Percentiles rank a stretch among this genome's conserved stretches.
These are phyloP conservation scores for Ibidorhyncha struthersii DNA, from an alignment of 2,113 vertebrate species.

Conservation along the genomic window DNA sequence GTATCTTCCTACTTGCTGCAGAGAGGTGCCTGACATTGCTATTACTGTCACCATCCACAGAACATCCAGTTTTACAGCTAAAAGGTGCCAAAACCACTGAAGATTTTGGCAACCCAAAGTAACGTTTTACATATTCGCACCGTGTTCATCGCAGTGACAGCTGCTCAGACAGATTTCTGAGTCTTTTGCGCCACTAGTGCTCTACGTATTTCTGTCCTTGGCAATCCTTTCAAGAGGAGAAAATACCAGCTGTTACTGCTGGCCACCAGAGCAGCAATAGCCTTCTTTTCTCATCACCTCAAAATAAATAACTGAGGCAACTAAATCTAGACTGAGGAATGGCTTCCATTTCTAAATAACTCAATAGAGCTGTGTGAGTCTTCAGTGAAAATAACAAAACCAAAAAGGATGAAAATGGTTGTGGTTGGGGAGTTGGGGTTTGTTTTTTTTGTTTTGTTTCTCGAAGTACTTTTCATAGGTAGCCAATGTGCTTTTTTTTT, in stretches of 20 bases:
- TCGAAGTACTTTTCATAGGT: not conserved
- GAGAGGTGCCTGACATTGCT: not conserved
- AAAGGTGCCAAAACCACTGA: conserved; percentile 47
- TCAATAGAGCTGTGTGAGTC: not conserved
- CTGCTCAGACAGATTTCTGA: conserved; percentile 76
- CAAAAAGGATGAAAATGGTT: not conserved
- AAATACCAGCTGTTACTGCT: conserved; percentile 75
- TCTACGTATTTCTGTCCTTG: conserved; percentile 56
- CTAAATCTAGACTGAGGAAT: not conserved
- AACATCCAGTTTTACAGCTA: not conserved
- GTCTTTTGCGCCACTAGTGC: conserved; percentile 15
- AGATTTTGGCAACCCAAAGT: conserved; percentile 54
- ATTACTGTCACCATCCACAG: not conserved
- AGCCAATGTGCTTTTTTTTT: not conserved
- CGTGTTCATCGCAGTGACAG: conserved; percentile 57
- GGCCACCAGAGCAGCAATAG: conserved; percentile 21
- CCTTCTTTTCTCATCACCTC: conserved; percentile 5
- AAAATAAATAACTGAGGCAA: conserved; percentile 29
- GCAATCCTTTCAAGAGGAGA: conserved; percentile 65
- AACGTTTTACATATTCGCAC: conserved; percentile 39
- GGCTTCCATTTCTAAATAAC: not conserved
- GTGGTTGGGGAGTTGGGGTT: accelerated
- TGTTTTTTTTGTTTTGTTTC: not conserved
- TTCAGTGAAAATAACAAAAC: conserved; percentile 2
- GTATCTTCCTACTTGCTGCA: not conserved